Percentiles rank a stretch among this genome's conserved stretches.
Evolutionary conservation across 2,113 vertebrate genomes (phyloP).

Genomic region (Brachirus orientalis): DNA sequence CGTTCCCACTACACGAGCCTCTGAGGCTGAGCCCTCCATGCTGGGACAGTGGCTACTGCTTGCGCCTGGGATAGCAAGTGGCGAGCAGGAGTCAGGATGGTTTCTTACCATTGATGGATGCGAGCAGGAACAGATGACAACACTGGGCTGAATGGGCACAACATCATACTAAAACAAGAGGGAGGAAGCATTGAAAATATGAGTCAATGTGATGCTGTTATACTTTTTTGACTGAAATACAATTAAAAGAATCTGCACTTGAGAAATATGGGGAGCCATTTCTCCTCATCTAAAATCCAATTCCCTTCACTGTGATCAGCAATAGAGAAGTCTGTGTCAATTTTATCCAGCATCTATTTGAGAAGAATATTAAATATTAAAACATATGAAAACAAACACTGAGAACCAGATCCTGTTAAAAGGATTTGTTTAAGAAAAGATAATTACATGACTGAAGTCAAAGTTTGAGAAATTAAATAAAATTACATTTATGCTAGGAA

Average conservation of each 20-base stretch:
- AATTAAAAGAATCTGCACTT: neutral
- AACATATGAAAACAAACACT: too few species aligned
- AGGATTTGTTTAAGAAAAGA: neutral
- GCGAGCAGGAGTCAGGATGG: constrained; percentile 89
- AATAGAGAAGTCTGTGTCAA: too few species aligned
- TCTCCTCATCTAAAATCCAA: too few species aligned
- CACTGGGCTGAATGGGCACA: constrained; percentile 94
- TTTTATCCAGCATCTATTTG: too few species aligned
- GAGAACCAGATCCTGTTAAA: neutral
- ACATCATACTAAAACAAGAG: constrained; percentile 90
- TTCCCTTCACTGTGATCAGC: too few species aligned
- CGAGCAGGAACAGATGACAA: constrained; percentile 96
- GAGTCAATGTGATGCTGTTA: constrained; percentile 15
- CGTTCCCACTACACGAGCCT: constrained; percentile 78
- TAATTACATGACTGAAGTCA: too few species aligned
- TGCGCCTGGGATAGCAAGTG: constrained; percentile 85
- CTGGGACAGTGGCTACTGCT: constrained; percentile 86
- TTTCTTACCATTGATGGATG: constrained; percentile 97
- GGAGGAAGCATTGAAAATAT: constrained; percentile 23
- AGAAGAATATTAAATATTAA: too few species aligned
- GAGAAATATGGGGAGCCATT: neutral
- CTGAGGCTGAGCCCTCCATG: constrained; percentile 87
- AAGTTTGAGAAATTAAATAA: too few species aligned
- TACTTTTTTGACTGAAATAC: neutral
- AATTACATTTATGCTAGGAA: too few species aligned